Evolutionary conservation across 2,797 vertebrate species (phyloP).

Genomic region (Chloroceryle amazona): DNA sequence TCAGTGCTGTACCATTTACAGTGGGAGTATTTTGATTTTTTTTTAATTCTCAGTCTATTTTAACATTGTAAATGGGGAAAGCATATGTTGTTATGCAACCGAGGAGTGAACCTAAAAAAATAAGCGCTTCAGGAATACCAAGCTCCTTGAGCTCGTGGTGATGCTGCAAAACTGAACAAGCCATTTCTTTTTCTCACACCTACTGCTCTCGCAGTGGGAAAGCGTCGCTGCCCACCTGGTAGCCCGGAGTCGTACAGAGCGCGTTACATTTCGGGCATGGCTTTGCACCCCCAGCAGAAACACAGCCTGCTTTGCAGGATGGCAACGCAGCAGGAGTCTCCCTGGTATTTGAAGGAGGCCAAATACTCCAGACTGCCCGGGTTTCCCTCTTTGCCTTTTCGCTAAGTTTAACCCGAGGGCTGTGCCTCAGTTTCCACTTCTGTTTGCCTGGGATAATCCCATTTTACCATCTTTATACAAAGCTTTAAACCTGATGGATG

Average conservation of each 20-base stretch:
- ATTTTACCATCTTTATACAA: not conserved
- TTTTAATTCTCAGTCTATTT: not conserved
- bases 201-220: not conserved
- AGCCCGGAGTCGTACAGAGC: not conserved
- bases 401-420: not conserved
- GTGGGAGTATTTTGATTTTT: not conserved
- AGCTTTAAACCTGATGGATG: not conserved
- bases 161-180: not conserved
- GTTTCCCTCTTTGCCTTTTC: not conserved
- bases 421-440: not conserved
- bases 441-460: not conserved
- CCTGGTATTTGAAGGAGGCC: not conserved
- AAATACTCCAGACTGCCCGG: not conserved
- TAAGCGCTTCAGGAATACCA: not conserved
- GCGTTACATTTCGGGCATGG: not conserved
- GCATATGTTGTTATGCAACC: constrained; percentile 34
- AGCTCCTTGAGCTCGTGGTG: not conserved
- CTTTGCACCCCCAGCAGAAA: not conserved
- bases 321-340: not conserved
- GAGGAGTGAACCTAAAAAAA: not conserved
- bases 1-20: not conserved
- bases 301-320: not conserved
- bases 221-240: not conserved
- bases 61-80: constrained; percentile 14
- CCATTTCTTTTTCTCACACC: not conserved